Percentiles rank a stretch among this genome's conserved stretches.
phyloP scores from a whole-genome alignment of 2,113 vertebrate species.

The Rhinichthys klamathensis region DNA sequence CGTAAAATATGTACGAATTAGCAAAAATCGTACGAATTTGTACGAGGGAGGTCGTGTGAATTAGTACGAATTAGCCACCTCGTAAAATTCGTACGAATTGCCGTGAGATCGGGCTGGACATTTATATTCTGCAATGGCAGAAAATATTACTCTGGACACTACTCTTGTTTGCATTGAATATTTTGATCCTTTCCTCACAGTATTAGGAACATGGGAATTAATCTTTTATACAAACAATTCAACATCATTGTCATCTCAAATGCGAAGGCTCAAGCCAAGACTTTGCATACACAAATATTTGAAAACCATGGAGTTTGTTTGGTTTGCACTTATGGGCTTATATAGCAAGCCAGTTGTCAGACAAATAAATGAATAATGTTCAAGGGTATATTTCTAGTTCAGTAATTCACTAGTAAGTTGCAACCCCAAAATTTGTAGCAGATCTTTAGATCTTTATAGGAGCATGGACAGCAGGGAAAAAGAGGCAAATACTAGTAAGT shows the following conservation, averaged over 20 bases:
- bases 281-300: conserved; percentile 73
- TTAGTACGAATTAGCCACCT: too few species aligned
- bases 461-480: background rate
- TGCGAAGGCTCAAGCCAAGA: conserved; percentile 61
- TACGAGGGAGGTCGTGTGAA: too few species aligned
- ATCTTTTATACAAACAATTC: conserved; percentile 42
- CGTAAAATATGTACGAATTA: too few species aligned
- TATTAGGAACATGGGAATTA: background rate
- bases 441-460: background rate
- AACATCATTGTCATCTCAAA: conserved; percentile 60
- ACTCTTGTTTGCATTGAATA: background rate
- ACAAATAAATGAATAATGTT: conserved; percentile 62
- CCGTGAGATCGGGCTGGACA: too few species aligned
- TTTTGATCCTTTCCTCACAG: background rate
- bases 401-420: background rate
- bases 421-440: background rate
- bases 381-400: conserved; percentile 58
- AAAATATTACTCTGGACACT: background rate
- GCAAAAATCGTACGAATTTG: too few species aligned
- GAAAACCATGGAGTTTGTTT: conserved; percentile 71
- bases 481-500: background rate
- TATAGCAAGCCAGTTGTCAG: conserved; percentile 40
- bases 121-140: background rate
- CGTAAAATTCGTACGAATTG: too few species aligned
- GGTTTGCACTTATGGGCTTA: conserved; percentile 70